Evolutionary conservation across 2,888 invertebrate species (phyloP).

Genomic region (Meloe dianella): DNA sequence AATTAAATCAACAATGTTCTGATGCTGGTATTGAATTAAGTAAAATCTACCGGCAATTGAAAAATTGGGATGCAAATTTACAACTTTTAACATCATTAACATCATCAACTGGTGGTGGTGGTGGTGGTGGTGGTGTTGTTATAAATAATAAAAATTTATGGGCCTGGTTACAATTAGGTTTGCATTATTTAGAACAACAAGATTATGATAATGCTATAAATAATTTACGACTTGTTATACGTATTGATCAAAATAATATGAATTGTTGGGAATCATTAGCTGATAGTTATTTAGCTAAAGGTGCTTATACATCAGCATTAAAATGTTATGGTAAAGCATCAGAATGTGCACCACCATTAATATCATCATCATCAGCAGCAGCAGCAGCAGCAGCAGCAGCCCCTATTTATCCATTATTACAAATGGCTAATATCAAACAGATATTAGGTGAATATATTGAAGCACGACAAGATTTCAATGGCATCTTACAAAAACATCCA

Average conservation of each 20-base stretch:
- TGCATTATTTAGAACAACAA: conserved; percentile 76
- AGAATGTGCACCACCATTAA: conserved; percentile 68
- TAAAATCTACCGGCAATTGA: conserved; percentile 72
- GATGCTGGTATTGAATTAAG: conserved; percentile 77
- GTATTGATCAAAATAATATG: conserved; percentile 69
- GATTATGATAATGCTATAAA: conserved; percentile 78
- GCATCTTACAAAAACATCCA: conserved; percentile 64
- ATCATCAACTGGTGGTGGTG: too few species aligned
- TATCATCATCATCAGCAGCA: conserved; percentile 51
- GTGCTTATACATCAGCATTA: conserved; percentile 88
- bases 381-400: too few species aligned
- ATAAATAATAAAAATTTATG: conserved; percentile 64
- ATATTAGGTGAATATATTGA: conserved; percentile 73
- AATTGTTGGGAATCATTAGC: conserved; percentile 86
- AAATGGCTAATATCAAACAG: conserved; percentile 77
- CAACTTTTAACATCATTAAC: conserved; percentile 65
- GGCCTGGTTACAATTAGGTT: conserved; percentile 84
- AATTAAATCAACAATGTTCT: conserved; percentile 71
- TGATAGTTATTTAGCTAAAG: conserved; percentile 87
- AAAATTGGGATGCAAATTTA: conserved; percentile 71
- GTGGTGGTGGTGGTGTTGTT: conserved; percentile 49
- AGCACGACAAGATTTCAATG: conserved; percentile 73
- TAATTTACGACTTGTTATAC: conserved; percentile 75
- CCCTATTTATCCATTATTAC: conserved; percentile 76
- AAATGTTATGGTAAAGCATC: conserved; percentile 83